Evolutionary conservation across 2,797 vertebrate species (phyloP).

Genomic region (Coranthus polyacanthus): DNA sequence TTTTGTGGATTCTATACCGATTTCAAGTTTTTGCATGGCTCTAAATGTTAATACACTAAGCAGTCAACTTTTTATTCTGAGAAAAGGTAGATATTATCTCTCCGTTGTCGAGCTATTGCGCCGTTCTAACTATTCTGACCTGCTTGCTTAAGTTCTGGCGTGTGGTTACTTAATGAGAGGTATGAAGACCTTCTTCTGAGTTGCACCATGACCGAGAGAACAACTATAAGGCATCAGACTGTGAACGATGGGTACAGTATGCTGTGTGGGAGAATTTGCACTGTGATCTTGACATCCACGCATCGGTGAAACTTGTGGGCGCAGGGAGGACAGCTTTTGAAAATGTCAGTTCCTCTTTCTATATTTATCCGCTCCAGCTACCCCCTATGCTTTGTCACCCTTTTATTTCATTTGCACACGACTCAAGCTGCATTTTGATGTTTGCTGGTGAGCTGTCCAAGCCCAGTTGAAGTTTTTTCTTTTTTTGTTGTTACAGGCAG

Average conservation of each 20-base stretch:
- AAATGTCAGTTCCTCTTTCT: conserved; percentile 83
- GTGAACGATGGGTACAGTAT: conserved; percentile 52
- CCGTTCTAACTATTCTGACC: too few relatives aligned
- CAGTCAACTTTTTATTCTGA: too few relatives aligned
- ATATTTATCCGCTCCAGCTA: conserved; percentile 67
- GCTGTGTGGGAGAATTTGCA: conserved; percentile 69
- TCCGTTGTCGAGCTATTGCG: too few relatives aligned
- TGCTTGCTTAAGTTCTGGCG: neutral
- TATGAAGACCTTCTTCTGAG: conserved; percentile 14
- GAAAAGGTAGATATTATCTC: too few relatives aligned
- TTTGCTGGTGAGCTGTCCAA: conserved; percentile 16
- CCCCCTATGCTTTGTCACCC: conserved; percentile 65
- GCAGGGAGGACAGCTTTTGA: conserved; percentile 74
- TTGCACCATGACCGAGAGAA: conserved; percentile 36
- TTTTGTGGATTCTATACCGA: too few relatives aligned
- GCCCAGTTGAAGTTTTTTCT: conserved; percentile 19
- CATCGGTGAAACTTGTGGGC: conserved; percentile 75
- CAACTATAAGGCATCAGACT: conserved; percentile 58
- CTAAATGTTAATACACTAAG: too few relatives aligned
- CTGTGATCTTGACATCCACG: conserved; percentile 74
- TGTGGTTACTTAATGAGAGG: neutral
- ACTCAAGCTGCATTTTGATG: conserved; percentile 30
- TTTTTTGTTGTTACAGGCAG: too few relatives aligned
- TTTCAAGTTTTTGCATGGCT: too few relatives aligned
- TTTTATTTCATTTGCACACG: conserved; percentile 47